Evolutionary conservation across 2,797 vertebrate genomes (phyloP), one percentile per base, ranked within the genome.

Genomic region (Chanos chanos): DNA sequence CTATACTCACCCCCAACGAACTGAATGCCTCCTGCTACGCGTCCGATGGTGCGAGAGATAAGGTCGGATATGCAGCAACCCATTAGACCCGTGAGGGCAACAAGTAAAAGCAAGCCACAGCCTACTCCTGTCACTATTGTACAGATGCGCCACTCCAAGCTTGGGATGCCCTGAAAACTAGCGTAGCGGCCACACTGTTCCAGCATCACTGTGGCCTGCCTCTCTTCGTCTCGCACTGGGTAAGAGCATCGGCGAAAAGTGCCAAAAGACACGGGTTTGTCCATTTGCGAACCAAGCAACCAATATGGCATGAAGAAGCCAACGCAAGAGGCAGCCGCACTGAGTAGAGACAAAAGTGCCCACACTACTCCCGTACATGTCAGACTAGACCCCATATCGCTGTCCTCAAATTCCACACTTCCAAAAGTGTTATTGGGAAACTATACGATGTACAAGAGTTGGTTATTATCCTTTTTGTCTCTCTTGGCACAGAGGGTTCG

Each of bases 241-340:
- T 97, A 99, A 0, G 96, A 95, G 81, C 97, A 99, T 47, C 97
- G 91, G 5, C 96, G 92, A 67, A 99, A 99, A 10, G 95, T 96
- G 58, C 97, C 94, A 0, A 99, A 99, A 40, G 95, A 97, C 77
- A 99, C 96, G 0, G 94, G 87, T 75, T 94, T 98, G 80, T 93
- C 94, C 90, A 98, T 82, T 75, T 93, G 92, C 15, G 88, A 91
- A 0, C 92, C 92, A 80, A 92, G 59, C 27, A 74, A 54, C 71
- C 96, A 99, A 85, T 97, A 99, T 50, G 97, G 97, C 97, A 99
- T 97, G 77, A 99, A 98, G 86, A 97, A 99, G 16, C 92, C 83
- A 95, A 94, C 4, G 89, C 83, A 97, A 61, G 88, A 91, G 4
- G 83, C 53, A 98, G 91, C 96, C 96, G 95, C 59, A 98, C 91